These are phyloP conservation scores for Arvicola amphibius DNA, from an alignment of 2,797 vertebrate species.

Conservation along the genomic window DNA sequence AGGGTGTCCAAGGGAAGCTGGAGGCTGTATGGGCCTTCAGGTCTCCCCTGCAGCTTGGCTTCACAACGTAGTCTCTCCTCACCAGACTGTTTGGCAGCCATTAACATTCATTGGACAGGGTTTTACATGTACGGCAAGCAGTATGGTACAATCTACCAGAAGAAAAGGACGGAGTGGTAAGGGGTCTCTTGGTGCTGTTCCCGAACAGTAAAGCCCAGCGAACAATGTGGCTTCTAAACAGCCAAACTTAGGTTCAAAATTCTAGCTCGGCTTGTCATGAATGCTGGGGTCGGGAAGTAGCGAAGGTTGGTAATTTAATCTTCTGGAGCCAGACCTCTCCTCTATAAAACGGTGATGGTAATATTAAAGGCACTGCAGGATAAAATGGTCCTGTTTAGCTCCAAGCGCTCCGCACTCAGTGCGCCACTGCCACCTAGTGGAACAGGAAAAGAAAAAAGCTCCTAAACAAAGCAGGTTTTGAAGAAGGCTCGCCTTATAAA, in stretches of 20 bases:
- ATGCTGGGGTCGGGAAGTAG: background rate
- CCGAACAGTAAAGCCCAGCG: background rate
- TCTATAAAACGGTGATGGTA: background rate
- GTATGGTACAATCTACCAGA: background rate
- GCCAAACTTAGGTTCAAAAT: background rate
- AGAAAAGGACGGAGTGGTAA: background rate
- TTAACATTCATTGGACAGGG: background rate
- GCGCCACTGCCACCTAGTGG: slow-evolving; percentile 47
- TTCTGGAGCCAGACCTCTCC: background rate
- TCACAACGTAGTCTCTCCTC: background rate
- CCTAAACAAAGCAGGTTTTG: background rate
- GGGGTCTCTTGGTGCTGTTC: background rate
- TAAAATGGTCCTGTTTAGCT: background rate
- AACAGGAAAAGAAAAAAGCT: background rate
- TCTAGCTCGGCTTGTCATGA: background rate
- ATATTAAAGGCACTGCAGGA: background rate
- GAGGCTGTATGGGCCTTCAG: background rate
- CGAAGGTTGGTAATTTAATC: background rate
- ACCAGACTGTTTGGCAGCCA: too few species aligned
- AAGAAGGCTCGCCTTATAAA: background rate
- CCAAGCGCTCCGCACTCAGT: rapidly evolving
- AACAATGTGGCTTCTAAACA: background rate
- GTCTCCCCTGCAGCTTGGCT: background rate
- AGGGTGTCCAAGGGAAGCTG: background rate
- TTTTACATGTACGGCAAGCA: background rate